These are phyloP conservation scores for Argyra leucocephala DNA, from an alignment of 2,888 invertebrate genomes.

Conservation along the genomic window DNA sequence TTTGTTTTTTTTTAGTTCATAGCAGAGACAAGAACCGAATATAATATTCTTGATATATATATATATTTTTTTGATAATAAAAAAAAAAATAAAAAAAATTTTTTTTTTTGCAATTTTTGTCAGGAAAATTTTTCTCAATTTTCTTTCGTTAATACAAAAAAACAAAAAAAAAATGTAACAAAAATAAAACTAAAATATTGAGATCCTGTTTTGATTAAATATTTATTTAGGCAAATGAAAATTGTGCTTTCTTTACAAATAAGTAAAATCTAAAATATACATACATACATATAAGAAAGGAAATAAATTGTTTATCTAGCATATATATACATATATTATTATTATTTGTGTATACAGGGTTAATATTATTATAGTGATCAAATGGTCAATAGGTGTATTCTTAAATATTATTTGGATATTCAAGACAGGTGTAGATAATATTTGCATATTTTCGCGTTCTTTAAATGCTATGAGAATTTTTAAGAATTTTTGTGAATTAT, in stretches of 20 bases:
- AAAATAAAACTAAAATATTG: background rate
- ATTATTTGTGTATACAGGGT: too few species aligned
- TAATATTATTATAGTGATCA: too few species aligned
- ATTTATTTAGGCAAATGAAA: conserved; percentile 6
- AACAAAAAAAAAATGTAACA: background rate
- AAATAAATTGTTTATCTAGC: background rate
- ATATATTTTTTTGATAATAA: too few species aligned
- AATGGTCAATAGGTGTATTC: too few species aligned
- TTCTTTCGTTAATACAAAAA: background rate
- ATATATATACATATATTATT: too few species aligned
- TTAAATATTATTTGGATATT: too few species aligned
- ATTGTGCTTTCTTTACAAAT: conserved; percentile 1
- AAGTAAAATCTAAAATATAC: background rate
- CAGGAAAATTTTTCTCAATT: conserved; percentile 3
- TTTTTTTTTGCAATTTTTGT: background rate
- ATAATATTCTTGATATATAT: background rate
- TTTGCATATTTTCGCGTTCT: too few species aligned
- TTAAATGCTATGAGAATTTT: too few species aligned
- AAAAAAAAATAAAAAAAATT: too few species aligned
- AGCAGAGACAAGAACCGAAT: background rate
- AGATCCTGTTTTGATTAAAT: conserved; percentile 3
- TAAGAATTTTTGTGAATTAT: too few species aligned
- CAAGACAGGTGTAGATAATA: too few species aligned
- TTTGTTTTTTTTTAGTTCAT: background rate
- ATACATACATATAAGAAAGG: background rate